A percentile compares a stretch with the other conserved stretches of the same genome.
These are phyloP conservation scores for Formica aserva DNA, from an alignment of 2,888 invertebrate species.

Conservation along the genomic window DNA sequence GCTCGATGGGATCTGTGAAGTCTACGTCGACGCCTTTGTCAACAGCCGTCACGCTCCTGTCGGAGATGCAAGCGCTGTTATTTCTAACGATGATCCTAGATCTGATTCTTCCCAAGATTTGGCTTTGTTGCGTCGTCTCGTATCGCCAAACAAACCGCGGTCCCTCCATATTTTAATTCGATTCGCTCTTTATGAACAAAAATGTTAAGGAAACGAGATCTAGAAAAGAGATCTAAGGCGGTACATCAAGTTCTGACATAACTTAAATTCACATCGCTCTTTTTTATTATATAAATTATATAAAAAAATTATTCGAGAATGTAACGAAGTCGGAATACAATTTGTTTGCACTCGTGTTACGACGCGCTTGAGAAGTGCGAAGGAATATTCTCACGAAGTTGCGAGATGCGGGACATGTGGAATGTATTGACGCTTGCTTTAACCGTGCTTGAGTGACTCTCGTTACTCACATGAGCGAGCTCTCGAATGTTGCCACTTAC, in stretches of 20 bases:
- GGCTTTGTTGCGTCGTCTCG: constrained; percentile 37
- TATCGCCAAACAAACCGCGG: background rate
- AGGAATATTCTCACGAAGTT: constrained; percentile 68
- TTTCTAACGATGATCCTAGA: constrained; percentile 74
- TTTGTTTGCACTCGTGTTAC: constrained; percentile 11
- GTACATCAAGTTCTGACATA: background rate
- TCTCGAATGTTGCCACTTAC: constrained; percentile 81
- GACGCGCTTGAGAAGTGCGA: background rate
- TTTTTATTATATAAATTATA: background rate
- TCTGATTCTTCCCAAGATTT: constrained; percentile 44
- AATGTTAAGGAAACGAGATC: background rate
- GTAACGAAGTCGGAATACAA: background rate
- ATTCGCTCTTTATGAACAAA: background rate
- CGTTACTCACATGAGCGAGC: constrained; percentile 80
- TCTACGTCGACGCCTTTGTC: constrained; percentile 70
- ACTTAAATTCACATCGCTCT: background rate
- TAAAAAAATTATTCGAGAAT: background rate
- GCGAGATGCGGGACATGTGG: constrained; percentile 76
- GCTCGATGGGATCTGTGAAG: constrained; percentile 46
- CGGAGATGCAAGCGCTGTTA: constrained; percentile 69
- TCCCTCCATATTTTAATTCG: background rate
- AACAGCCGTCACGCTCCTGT: constrained; percentile 70
- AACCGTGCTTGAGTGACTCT: constrained; percentile 79
- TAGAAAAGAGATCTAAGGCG: background rate
- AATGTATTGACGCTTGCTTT: constrained; percentile 57